phyloP scores from a whole-genome alignment of 1,140 invertebrate species.

The Melipona quadrifasciata region DNA sequence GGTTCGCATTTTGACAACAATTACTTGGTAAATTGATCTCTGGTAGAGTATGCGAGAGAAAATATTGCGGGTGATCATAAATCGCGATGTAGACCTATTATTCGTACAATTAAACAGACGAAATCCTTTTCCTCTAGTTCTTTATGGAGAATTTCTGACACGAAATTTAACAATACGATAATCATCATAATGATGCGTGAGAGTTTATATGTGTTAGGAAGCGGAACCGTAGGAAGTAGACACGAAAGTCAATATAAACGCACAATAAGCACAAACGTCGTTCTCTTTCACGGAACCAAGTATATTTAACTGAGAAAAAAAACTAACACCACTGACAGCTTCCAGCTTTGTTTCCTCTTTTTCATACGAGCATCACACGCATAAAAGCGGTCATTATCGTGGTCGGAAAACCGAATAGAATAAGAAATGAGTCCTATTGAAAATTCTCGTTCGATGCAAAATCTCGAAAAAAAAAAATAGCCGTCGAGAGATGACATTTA shows the following conservation, averaged over 20 bases:
- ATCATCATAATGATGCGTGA: background rate
- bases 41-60: background rate
- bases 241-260: background rate
- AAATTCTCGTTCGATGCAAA: background rate
- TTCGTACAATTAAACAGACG: background rate
- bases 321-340: background rate
- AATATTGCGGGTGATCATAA: background rate
- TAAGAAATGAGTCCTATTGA: slow-evolving; percentile 18
- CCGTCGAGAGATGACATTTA: no score
- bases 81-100: background rate
- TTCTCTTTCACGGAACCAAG: background rate
- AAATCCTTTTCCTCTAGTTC: background rate
- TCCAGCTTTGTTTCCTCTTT: slow-evolving; percentile 32
- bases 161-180: background rate
- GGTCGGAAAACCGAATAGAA: slow-evolving; percentile 31
- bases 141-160: background rate
- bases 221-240: background rate
- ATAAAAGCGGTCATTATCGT: slow-evolving; percentile 25
- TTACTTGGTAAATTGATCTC: background rate
- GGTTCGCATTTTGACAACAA: background rate
- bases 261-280: background rate
- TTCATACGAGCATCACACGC: background rate
- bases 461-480: background rate
- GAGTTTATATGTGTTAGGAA: background rate
- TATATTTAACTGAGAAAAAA: slow-evolving; percentile 46